A percentile compares a stretch with the other conserved stretches of the same genome.
phyloP scores from a whole-genome alignment of 2,888 invertebrate genomes.

The Caenorhabditis panamensis region DNA sequence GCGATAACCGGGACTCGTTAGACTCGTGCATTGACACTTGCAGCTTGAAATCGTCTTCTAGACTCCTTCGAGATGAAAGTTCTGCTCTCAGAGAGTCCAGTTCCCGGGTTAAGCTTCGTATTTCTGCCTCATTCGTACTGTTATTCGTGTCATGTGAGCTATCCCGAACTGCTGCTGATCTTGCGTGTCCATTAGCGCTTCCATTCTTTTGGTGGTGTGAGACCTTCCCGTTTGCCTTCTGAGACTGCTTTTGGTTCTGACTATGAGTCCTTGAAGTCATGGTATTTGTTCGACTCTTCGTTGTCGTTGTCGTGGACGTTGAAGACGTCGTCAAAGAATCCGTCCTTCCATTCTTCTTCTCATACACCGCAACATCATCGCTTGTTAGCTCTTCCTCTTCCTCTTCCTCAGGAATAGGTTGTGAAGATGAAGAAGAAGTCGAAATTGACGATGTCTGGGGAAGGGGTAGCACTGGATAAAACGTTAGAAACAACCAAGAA shows the following conservation, averaged over 20 bases:
- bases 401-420: constrained; percentile 10
- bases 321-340: constrained; percentile 43
- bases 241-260: constrained; percentile 34
- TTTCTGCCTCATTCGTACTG: constrained; percentile 38
- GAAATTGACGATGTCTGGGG: not conserved
- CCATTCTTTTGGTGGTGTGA: constrained; percentile 43
- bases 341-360: constrained; percentile 46
- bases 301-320: too few relatives aligned
- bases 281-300: constrained; percentile 54
- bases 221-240: constrained; percentile 31
- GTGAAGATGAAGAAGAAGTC: not conserved
- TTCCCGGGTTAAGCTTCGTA: constrained; percentile 82
- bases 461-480: too few relatives aligned
- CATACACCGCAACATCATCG: constrained; percentile 15
- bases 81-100: constrained; percentile 87
- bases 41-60: constrained; percentile 87
- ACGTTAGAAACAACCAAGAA: constrained; percentile 42
- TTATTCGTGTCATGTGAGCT: constrained; percentile 54
- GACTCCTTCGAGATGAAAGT: constrained; percentile 86
- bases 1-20: constrained; percentile 86
- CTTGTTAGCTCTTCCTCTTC: constrained; percentile 24
- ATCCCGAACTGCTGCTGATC: constrained; percentile 27
- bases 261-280: constrained; percentile 24
- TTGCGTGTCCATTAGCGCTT: constrained; percentile 31
- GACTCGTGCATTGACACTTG: constrained; percentile 85